Evolutionary conservation across 2,797 vertebrate species (phyloP).

Genomic region (Scyliorhinus canicula): DNA sequence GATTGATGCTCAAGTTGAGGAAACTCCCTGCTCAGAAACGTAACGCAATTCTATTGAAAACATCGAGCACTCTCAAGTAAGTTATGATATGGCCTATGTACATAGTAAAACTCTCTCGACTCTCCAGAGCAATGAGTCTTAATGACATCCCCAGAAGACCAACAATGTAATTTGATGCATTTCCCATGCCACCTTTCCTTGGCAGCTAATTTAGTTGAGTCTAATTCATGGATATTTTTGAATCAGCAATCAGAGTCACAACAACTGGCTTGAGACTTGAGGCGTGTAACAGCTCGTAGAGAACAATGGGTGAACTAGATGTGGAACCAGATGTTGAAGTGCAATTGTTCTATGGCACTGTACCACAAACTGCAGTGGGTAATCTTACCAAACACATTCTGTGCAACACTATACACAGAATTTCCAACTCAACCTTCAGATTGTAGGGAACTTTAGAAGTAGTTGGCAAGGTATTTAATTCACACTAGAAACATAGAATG

Average conservation of each 20-base stretch:
- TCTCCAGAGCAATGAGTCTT: not conserved
- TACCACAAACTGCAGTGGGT: too few relatives aligned
- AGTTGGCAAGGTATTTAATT: too few relatives aligned
- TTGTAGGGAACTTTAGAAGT: too few relatives aligned
- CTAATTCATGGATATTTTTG: too few relatives aligned
- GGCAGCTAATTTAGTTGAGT: not conserved
- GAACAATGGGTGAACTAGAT: not conserved
- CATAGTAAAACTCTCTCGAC: not conserved
- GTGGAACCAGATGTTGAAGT: not conserved
- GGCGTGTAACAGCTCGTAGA: not conserved
- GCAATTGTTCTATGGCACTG: not conserved
- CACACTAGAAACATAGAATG: not conserved
- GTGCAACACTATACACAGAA: too few relatives aligned
- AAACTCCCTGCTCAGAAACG: not conserved
- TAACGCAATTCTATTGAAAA: not conserved
- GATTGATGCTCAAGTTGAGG: not conserved
- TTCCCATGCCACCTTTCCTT: not conserved
- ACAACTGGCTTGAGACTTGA: too few relatives aligned
- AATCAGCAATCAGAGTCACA: too few relatives aligned
- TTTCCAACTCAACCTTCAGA: too few relatives aligned
- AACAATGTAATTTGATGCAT: not conserved
- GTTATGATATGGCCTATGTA: not conserved
- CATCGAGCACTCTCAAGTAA: not conserved
- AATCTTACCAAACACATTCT: too few relatives aligned
- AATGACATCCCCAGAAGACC: not conserved